These are phyloP conservation scores for Oryctes rhinoceros DNA, from an alignment of 1,140 invertebrate genomes.

Conservation along the genomic window DNA sequence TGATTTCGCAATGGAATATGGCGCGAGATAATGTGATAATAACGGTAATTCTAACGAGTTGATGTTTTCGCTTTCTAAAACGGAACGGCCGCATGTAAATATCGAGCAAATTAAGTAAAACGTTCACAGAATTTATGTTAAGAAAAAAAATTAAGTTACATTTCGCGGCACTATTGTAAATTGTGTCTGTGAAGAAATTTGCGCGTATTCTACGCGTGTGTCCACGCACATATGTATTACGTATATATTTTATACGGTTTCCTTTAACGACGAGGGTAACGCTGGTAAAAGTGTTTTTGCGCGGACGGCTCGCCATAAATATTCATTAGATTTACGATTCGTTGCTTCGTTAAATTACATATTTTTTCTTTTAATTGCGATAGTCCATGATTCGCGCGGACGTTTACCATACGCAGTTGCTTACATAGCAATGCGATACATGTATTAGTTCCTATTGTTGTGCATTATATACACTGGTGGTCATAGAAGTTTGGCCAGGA, in stretches of 20 bases:
- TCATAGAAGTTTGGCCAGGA: no score
- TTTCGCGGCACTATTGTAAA: background rate
- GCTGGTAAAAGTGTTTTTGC: background rate
- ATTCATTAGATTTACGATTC: constrained; percentile 29
- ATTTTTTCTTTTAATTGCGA: constrained; percentile 30
- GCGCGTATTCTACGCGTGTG: background rate
- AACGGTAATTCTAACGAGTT: background rate
- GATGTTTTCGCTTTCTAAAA: constrained; percentile 30
- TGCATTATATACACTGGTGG: no score
- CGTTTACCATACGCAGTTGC: background rate
- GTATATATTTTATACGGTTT: background rate
- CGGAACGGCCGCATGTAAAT: constrained; percentile 3
- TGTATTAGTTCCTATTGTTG: no score
- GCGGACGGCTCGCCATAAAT: constrained; percentile 11
- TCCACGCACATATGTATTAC: background rate
- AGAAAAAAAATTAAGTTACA: background rate
- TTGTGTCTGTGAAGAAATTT: background rate
- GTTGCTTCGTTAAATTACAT: constrained; percentile 27
- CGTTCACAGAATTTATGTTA: background rate
- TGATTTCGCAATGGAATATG: background rate
- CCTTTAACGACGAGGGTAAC: background rate
- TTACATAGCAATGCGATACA: no score
- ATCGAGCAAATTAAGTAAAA: background rate
- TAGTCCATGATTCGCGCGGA: background rate
- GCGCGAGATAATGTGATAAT: constrained; percentile 14